These are phyloP conservation scores for Pachypsylla venusta DNA, from an alignment of 1,140 invertebrate species.

Conservation along the genomic window DNA sequence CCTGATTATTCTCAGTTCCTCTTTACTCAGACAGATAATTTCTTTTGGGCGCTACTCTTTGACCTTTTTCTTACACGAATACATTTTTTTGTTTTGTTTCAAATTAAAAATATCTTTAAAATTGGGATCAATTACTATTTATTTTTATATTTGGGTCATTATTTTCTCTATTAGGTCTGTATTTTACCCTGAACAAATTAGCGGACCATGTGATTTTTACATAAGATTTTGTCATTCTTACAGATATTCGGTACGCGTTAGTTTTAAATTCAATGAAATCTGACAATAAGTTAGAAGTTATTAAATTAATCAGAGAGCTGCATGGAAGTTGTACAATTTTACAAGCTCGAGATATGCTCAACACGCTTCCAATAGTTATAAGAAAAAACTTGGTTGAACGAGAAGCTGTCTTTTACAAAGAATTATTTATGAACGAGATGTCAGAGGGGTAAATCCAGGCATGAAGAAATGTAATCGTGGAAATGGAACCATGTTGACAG, in stretches of 20 bases:
- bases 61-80: too few species aligned
- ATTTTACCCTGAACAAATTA: background rate
- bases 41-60: too few species aligned
- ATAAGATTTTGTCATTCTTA: background rate
- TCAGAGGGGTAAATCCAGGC: constrained; percentile 74
- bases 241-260: background rate
- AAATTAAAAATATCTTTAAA: background rate
- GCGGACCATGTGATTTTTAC: background rate
- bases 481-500: constrained; percentile 96
- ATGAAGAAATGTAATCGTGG: constrained; percentile 92
- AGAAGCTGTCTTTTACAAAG: background rate
- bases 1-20: too few species aligned
- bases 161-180: background rate
- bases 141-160: background rate
- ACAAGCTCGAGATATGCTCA: background rate
- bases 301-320: background rate
- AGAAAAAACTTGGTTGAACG: background rate
- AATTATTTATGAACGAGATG: constrained; percentile 40
- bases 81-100: background rate
- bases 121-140: background rate
- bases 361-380: background rate
- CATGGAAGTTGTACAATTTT: background rate
- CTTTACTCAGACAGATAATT: too few species aligned
- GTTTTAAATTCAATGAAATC: background rate
- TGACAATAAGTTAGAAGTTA: background rate